Evolutionary conservation across 2,888 invertebrate species (phyloP), one percentile per base, ranked within the genome.

Genomic region (Brachycybe producta): DNA sequence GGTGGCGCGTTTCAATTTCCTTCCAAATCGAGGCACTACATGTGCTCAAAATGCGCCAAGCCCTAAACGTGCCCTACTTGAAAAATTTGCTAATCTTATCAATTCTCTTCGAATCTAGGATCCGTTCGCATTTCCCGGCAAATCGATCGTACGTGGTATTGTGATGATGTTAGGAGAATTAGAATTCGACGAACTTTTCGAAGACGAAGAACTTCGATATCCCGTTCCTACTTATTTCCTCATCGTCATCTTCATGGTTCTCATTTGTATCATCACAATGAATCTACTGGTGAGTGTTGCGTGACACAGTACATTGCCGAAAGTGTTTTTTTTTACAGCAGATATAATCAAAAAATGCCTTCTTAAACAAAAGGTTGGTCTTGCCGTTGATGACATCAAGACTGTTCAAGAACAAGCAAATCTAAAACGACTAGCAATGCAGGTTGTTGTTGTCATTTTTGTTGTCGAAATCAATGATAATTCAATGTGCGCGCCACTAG

Each of bases 381-480:
- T 73, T 59, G 73, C 73, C 52, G 72, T 73, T 30, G 72, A 72
- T 58, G 72, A 73, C 61, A 72, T 73, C 56, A 71, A 71, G 55
- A 67, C 65, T 34, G 71, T 73, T 15, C 71, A 72, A 57, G 70
- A 70, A 44, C 65, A 70, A 56, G 72, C 73, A n/a, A 67, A 65
- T 11, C 62, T 73, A 13, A 67, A 66, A 55, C 54, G 65, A 39
- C 56, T 65, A n/a, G 63, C 62, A 28, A 64, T 65, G 61, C 61
- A 69, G 62, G 69, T 69, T 36, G 62, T 65, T 41, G 17, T 24
- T 23, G 24, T 19, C 5, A 8, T 2, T 36, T 2, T 19, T 11
- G 36, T 11, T 36, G 17, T 36, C 19, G 5, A 35, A 35, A 15
- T 35, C 35, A 35, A 35, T 35, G n/a, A 3, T 15, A 35, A n/a